phyloP scores from a whole-genome alignment of 1,140 invertebrate species.

The Brachionus asplanchnoidis region DNA sequence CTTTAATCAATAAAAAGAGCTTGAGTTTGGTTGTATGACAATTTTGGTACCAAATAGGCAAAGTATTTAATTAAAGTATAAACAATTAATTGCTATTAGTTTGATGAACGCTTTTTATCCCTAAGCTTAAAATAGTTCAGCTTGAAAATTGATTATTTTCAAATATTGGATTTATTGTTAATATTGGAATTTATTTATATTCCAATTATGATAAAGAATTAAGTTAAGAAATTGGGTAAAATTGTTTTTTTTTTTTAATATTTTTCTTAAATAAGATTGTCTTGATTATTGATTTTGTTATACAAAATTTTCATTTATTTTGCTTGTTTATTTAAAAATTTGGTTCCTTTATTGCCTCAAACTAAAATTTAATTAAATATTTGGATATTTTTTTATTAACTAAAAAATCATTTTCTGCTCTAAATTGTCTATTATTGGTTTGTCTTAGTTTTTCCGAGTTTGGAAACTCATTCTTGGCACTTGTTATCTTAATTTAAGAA shows the following conservation, averaged over 20 bases:
- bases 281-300: constrained; percentile 2
- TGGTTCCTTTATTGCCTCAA: background rate
- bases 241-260: background rate
- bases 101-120: background rate
- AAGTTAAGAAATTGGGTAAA: background rate
- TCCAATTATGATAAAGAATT: background rate
- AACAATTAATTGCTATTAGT: background rate
- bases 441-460: background rate
- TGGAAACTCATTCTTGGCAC: background rate
- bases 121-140: background rate
- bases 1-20: background rate
- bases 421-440: background rate
- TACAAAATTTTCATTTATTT: background rate
- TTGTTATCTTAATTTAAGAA: background rate
- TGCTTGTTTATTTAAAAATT: background rate
- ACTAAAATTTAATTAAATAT: constrained; percentile 15
- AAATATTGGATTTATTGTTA: background rate
- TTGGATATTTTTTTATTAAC: background rate
- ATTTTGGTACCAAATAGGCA: background rate
- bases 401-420: background rate
- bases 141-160: background rate
- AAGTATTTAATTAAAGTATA: background rate
- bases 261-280: background rate
- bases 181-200: background rate
- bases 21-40: background rate